These are phyloP conservation scores for Zaprionus lachaisei DNA, from an alignment of 1,140 invertebrate species.

Conservation along the genomic window DNA sequence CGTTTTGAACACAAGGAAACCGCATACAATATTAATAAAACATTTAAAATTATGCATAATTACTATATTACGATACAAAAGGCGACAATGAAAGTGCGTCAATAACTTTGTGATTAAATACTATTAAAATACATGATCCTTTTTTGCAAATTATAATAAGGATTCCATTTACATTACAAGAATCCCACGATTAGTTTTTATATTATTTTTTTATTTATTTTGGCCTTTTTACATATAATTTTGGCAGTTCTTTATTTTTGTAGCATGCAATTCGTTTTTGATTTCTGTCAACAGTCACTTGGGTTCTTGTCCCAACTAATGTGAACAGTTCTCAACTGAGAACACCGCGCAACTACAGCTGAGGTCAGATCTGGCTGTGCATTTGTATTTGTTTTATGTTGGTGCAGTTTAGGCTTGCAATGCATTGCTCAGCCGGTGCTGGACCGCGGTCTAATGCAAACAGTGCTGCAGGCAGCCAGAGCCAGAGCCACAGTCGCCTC, in stretches of 20 bases:
- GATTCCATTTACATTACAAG: too few species aligned
- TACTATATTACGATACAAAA: too few species aligned
- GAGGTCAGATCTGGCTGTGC: not conserved
- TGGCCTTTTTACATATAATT: too few species aligned
- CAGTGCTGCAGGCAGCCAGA: not conserved
- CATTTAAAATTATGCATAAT: too few species aligned
- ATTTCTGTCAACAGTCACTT: not conserved
- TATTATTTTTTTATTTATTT: too few species aligned
- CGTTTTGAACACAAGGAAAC: too few species aligned
- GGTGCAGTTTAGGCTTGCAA: not conserved
- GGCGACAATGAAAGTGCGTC: too few species aligned
- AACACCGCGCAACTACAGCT: not conserved
- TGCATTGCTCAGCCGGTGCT: not conserved
- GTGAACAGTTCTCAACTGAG: constrained; percentile 9
- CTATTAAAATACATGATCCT: too few species aligned
- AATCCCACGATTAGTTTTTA: too few species aligned
- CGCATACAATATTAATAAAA: too few species aligned
- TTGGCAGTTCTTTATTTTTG: constrained; percentile 1
- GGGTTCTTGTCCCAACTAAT: constrained; percentile 55
- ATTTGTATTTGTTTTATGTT: not conserved
- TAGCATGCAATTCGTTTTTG: constrained; percentile 42
- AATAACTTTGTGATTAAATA: too few species aligned
- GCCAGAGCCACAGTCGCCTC: not conserved
- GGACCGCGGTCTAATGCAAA: not conserved
- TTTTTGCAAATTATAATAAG: too few species aligned